Percentiles rank a stretch among this genome's conserved stretches.
phyloP scores from a whole-genome alignment of 2,888 invertebrate species.

The Microchrysa polita region DNA sequence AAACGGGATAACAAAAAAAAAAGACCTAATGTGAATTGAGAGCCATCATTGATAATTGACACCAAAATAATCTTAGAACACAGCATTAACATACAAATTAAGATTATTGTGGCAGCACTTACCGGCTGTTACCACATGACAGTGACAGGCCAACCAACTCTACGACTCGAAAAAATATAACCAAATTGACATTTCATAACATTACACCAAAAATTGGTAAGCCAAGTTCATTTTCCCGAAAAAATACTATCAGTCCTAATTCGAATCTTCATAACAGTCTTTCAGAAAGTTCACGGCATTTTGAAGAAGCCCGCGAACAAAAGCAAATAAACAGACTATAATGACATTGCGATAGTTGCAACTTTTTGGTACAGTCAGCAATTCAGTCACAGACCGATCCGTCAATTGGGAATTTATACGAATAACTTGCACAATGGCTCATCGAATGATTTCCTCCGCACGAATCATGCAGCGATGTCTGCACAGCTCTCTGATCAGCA shows the following conservation, averaged over 20 bases:
- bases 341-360: conserved; percentile 35
- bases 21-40: no score
- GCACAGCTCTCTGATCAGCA: conserved; percentile 6
- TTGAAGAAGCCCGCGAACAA: not conserved
- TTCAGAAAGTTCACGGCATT: conserved; percentile 15
- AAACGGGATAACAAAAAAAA: no score
- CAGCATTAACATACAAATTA: no score
- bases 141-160: not conserved
- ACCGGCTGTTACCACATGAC: not conserved
- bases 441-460: conserved; percentile 69
- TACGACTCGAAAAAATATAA: not conserved
- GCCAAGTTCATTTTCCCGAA: conserved; percentile 9
- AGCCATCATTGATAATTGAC: no score
- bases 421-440: conserved; percentile 66
- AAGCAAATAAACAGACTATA: conserved; percentile 19
- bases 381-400: not conserved
- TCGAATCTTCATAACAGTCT: not conserved
- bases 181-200: conserved; percentile 39
- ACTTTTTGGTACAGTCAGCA: conserved; percentile 8
- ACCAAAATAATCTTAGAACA: no score
- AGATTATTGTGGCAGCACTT: not conserved
- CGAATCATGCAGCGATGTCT: conserved; percentile 67
- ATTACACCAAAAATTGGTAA: conserved; percentile 39
- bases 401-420: not conserved
- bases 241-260: not conserved